Evolutionary conservation across 2,113 vertebrate genomes (phyloP).

Genomic region (Plotosus lineatus): DNA sequence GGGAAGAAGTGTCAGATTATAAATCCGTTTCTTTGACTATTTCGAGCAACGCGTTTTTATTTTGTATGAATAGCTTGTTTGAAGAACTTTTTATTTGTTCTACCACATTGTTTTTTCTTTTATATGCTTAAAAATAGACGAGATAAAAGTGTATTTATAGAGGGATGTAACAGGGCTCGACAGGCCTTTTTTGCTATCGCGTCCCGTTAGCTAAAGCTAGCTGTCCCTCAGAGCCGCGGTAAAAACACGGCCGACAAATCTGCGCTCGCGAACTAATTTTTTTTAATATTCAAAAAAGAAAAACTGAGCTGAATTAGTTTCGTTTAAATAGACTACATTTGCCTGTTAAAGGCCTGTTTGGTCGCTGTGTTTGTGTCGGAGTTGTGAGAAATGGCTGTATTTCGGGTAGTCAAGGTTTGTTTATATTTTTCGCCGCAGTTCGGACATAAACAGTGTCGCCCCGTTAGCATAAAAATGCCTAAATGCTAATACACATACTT

Average conservation of each 20-base stretch:
- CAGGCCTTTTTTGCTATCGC: constrained; percentile 27
- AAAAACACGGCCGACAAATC: background rate
- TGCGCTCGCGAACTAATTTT: background rate
- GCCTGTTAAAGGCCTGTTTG: background rate
- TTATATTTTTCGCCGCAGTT: constrained; percentile 62
- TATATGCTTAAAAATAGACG: background rate
- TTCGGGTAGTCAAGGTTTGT: constrained; percentile 55
- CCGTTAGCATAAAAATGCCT: background rate
- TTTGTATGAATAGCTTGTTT: background rate
- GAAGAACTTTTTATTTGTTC: background rate
- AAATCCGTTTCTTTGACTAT: constrained; percentile 57
- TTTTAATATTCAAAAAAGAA: background rate
- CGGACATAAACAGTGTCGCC: background rate
- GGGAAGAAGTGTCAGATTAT: constrained; percentile 77
- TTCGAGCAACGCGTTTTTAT: background rate
- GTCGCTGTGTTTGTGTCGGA: background rate
- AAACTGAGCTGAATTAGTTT: background rate
- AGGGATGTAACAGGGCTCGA: constrained; percentile 13
- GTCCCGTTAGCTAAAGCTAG: constrained; percentile 43
- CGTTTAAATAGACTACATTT: background rate
- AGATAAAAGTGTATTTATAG: constrained; percentile 5
- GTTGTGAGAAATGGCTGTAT: background rate
- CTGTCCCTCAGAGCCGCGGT: constrained; percentile 26
- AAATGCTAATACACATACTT: background rate
- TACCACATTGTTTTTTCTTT: background rate